These are phyloP conservation scores for Prionace glauca DNA, from an alignment of 2,797 vertebrate species.

Conservation along the genomic window DNA sequence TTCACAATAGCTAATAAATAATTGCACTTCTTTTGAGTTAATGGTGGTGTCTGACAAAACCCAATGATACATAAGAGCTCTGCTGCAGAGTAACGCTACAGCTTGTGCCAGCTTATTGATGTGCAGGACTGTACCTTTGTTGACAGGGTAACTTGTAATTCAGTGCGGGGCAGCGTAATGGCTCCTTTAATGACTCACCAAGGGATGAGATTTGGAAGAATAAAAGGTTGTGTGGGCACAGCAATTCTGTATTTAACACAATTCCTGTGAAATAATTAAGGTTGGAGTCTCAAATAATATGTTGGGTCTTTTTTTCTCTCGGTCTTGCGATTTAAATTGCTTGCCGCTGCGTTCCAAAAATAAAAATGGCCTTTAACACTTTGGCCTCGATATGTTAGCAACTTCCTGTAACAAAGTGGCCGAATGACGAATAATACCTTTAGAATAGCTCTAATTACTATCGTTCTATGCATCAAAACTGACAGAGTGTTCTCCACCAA, in stretches of 20 bases:
- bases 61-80: neutral
- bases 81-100: neutral
- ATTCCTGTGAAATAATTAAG: neutral
- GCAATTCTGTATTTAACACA: neutral
- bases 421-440: neutral
- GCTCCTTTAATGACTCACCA: constrained; percentile 12
- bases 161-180: neutral
- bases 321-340: neutral
- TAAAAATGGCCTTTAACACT: neutral
- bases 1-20: neutral
- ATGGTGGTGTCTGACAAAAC: neutral
- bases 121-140: neutral
- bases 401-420: neutral
- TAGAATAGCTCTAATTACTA: neutral
- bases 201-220: neutral
- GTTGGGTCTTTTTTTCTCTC: neutral
- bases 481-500: neutral
- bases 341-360: too few species aligned
- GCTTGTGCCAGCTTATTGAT: neutral
- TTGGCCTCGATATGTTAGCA: neutral
- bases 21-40: neutral
- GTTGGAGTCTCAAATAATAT: neutral
- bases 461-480: neutral
- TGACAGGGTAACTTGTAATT: neutral
- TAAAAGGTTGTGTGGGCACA: neutral